Percentiles rank a stretch among this genome's conserved stretches.
Conservation (phyloP, 2,113 vertebrate species). For the Ceratotherium simum region DNA sequence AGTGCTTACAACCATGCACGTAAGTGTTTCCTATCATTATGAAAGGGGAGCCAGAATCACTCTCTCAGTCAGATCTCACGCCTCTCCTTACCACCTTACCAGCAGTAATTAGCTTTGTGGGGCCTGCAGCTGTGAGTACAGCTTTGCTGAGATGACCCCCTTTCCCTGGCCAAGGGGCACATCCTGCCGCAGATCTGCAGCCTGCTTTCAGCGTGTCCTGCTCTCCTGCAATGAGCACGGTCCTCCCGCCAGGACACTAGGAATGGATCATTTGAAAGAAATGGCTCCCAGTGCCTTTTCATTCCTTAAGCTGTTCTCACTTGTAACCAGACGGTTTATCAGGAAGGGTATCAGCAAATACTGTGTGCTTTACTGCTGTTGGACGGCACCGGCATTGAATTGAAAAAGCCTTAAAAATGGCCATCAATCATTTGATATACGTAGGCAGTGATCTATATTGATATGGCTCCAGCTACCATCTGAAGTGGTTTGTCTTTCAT, state of each 20-base stretch:
- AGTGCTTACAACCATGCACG: not conserved
- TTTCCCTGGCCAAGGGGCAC: not conserved
- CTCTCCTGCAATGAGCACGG: not conserved
- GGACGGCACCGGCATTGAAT: conserved; percentile 80
- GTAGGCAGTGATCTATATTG: conserved; percentile 83
- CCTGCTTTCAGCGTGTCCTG: not conserved
- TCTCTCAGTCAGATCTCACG: not conserved
- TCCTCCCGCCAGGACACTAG: conserved; percentile 56
- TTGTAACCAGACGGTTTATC: conserved; percentile 74
- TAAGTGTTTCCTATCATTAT: not conserved
- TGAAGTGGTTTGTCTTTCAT: conserved; percentile 85
- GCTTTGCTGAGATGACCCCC: not conserved
- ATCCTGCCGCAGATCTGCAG: not conserved
- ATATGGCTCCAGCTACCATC: conserved; percentile 79
- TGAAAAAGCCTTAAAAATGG: conserved; percentile 86
- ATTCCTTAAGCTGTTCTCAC: conserved; percentile 77
- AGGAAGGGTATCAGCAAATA: conserved; percentile 84
- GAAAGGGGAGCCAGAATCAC: not conserved
- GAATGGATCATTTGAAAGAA: conserved; percentile 76
- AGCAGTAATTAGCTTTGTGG: not conserved
- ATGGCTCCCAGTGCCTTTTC: conserved; percentile 62
- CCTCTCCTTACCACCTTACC: not conserved
- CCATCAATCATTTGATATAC: conserved; percentile 85
- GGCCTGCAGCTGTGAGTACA: not conserved
- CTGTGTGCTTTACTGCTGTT: conserved; percentile 79